A percentile compares a stretch with the other conserved stretches of the same genome.
Evolutionary conservation across 2,888 invertebrate species (phyloP).

Genomic region (Crocallis elinguaria): DNA sequence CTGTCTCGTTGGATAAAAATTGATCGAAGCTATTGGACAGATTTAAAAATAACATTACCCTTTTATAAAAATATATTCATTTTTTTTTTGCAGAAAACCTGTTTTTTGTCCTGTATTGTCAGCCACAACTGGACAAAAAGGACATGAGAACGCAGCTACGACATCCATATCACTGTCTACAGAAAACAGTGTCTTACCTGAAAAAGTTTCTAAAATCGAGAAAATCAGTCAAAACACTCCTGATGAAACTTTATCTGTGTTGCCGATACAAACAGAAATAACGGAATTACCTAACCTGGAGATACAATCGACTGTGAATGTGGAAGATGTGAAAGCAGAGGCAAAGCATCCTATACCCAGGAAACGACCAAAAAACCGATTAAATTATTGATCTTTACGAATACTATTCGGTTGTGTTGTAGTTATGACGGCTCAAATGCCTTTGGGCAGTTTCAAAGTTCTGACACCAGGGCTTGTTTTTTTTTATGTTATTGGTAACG

Average conservation of each 20-base stretch:
- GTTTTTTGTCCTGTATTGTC: neutral
- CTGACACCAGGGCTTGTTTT: too few species aligned
- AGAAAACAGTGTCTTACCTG: neutral
- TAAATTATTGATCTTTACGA: constrained; percentile 33
- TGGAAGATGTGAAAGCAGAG: constrained; percentile 5
- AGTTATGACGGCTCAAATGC: too few species aligned
- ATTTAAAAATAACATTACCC: too few species aligned
- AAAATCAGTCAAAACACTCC: constrained; percentile 6
- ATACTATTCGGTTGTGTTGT: neutral
- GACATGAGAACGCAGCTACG: neutral
- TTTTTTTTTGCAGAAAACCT: constrained; percentile 18
- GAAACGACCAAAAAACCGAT: constrained; percentile 35
- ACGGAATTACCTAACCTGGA: neutral
- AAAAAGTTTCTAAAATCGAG: neutral
- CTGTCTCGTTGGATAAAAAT: too few species aligned
- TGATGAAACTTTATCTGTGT: neutral
- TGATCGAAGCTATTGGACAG: too few species aligned
- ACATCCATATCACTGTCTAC: neutral
- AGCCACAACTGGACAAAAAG: neutral
- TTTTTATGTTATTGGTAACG: too few species aligned
- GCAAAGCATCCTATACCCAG: constrained; percentile 18
- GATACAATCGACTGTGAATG: neutral
- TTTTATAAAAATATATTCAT: too few species aligned
- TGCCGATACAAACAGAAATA: neutral
- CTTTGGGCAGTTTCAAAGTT: too few species aligned